phyloP scores from a whole-genome alignment of 1,140 invertebrate species.

The Sitodiplosis mosellana region DNA sequence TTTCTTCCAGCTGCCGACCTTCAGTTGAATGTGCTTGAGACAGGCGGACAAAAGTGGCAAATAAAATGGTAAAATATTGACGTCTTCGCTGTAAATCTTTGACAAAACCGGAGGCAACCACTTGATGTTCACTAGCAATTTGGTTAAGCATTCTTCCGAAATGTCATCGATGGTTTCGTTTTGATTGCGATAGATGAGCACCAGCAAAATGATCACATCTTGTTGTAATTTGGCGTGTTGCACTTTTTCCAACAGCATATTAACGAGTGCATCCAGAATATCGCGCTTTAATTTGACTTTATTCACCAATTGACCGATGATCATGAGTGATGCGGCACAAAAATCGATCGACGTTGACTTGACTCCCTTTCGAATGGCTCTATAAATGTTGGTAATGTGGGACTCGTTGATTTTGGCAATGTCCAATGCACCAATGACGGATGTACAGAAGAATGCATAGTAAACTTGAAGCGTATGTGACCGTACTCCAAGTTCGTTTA shows the following conservation, averaged over 20 bases:
- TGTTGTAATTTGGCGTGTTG: conserved; percentile 29
- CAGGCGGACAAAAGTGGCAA: conserved; percentile 12
- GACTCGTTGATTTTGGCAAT: conserved; percentile 37
- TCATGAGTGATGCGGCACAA: conserved; percentile 51
- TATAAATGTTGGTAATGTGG: conserved; percentile 47
- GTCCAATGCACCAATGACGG: conserved; percentile 47
- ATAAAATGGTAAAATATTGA: conserved; percentile 14
- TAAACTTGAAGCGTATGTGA: conserved; percentile 42
- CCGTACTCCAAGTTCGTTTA: conserved; percentile 40
- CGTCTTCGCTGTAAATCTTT: conserved; percentile 12
- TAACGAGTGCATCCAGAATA: conserved; percentile 38
- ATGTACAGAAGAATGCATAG: conserved; percentile 59
- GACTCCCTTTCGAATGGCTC: conserved; percentile 46
- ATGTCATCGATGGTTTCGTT: conserved; percentile 23
- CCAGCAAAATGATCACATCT: conserved; percentile 36
- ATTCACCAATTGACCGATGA: conserved; percentile 44
- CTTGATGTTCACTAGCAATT: conserved; percentile 13
- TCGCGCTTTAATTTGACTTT: conserved; percentile 40
- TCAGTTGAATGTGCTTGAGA: conserved; percentile 11
- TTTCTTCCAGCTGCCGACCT: neutral
- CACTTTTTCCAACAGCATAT: conserved; percentile 31
- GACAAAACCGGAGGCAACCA: conserved; percentile 12
- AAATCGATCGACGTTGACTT: conserved; percentile 47
- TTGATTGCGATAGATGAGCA: conserved; percentile 40
- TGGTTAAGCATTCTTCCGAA: conserved; percentile 16